Evolutionary conservation across 2,797 vertebrate genomes (phyloP).

Genomic region (Nyctalus aviator): DNA sequence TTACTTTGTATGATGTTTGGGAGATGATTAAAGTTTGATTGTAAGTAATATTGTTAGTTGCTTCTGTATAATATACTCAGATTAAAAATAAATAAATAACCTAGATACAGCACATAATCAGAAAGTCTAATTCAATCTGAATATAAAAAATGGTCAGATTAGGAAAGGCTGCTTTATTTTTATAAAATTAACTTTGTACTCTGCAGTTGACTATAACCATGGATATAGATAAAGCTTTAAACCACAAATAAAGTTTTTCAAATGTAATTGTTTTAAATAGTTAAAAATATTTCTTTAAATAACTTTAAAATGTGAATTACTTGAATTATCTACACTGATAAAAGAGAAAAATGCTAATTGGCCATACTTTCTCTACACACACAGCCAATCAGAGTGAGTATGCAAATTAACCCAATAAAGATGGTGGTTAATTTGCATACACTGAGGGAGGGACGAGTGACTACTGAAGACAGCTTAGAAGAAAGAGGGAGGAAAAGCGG

Average conservation of each 20-base stretch:
- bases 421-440: too few species aligned
- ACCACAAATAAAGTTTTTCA: not conserved
- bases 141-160: not conserved
- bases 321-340: not conserved
- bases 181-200: not conserved
- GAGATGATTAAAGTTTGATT: not conserved
- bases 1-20: not conserved
- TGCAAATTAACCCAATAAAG: too few species aligned
- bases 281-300: not conserved
- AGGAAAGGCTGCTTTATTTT: not conserved
- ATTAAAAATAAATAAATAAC: not conserved
- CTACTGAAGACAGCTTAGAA: too few species aligned
- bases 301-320: not conserved
- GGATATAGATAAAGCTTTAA: not conserved
- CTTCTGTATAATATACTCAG: not conserved
- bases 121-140: not conserved
- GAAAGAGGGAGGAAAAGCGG: too few species aligned
- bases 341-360: too few species aligned
- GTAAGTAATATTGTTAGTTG: not conserved
- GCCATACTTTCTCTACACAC: too few species aligned
- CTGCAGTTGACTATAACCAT: not conserved
- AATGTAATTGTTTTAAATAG: not conserved
- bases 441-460: too few species aligned
- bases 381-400: too few species aligned
- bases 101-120: not conserved